These are phyloP conservation scores for Perizoma affinitatum DNA, from an alignment of 2,888 invertebrate species.

Conservation along the genomic window DNA sequence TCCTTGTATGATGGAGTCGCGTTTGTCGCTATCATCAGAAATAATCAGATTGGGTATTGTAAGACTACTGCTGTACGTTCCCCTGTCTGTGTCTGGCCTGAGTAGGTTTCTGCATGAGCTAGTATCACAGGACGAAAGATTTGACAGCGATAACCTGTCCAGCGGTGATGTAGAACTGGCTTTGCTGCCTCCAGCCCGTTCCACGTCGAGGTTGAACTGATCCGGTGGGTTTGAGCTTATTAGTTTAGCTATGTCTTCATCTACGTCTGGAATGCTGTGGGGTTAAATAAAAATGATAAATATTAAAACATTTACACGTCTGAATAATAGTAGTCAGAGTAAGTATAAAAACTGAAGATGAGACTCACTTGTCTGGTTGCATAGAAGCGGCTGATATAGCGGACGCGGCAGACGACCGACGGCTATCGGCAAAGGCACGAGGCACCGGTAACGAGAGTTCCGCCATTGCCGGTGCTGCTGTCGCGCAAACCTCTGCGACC, in stretches of 20 bases:
- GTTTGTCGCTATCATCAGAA: constrained; percentile 77
- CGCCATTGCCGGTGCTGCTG: constrained; percentile 63
- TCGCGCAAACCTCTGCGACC: constrained; percentile 66
- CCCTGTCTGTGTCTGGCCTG: constrained; percentile 62
- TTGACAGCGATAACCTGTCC: constrained; percentile 70
- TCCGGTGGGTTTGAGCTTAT: constrained; percentile 70
- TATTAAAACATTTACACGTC: not conserved
- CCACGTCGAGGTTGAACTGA: constrained; percentile 62
- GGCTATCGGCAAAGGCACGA: constrained; percentile 92
- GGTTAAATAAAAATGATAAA: constrained; percentile 4
- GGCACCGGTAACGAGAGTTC: constrained; percentile 85
- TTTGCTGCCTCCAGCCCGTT: constrained; percentile 60
- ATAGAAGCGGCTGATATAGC: constrained; percentile 74
- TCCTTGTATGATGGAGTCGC: constrained; percentile 76
- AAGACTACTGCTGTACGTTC: constrained; percentile 72
- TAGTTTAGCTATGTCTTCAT: constrained; percentile 81
- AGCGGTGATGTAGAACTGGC: constrained; percentile 64
- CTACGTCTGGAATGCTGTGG: constrained; percentile 82
- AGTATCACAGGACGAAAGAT: constrained; percentile 77
- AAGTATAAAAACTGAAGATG: too few species aligned
- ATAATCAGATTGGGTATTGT: constrained; percentile 80
- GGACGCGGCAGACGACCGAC: constrained; percentile 86
- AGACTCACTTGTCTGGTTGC: constrained; percentile 71
- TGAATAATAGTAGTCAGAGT: not conserved
- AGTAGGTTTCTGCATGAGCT: constrained; percentile 77